Conservation (phyloP, 1,140 invertebrate genomes). For the Drosophila yakuba region DNA sequence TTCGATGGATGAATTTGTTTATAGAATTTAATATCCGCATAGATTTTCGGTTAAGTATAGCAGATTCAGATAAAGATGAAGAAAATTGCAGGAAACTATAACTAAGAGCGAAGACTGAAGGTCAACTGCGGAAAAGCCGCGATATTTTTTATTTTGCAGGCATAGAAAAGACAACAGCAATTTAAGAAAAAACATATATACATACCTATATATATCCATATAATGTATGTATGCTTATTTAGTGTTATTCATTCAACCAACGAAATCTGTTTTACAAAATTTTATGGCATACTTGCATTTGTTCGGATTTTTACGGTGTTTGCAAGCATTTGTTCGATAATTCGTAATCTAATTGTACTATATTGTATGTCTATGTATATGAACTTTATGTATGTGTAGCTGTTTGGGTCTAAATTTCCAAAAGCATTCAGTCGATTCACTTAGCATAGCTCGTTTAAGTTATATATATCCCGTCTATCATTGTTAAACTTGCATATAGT, state of each 20-base stretch:
- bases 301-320: conserved; percentile 30
- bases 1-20: conserved; percentile 58
- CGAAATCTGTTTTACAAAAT: conserved; percentile 37
- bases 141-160: conserved; percentile 53
- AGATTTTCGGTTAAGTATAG: conserved; percentile 35
- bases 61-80: conserved; percentile 20
- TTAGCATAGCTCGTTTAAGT: conserved; percentile 59
- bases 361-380: conserved; percentile 50
- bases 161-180: conserved; percentile 76
- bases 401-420: conserved; percentile 45
- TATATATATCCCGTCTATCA: conserved; percentile 65
- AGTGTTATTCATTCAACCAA: conserved; percentile 46
- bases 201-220: conserved; percentile 26
- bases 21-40: conserved; percentile 56
- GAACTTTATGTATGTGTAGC: conserved; percentile 22
- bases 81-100: conserved; percentile 35
- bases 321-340: conserved; percentile 45
- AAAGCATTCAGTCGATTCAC: conserved; percentile 60
- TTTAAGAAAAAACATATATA: conserved; percentile 52
- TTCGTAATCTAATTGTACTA: conserved; percentile 42
- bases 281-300: conserved; percentile 44
- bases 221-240: conserved; percentile 41
- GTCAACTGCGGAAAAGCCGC: conserved; percentile 65
- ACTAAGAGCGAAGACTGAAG: conserved; percentile 77
- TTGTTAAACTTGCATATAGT: conserved; percentile 62